Conservation (phyloP, 1,140 invertebrate genomes). For the Lepidostoma basale region DNA sequence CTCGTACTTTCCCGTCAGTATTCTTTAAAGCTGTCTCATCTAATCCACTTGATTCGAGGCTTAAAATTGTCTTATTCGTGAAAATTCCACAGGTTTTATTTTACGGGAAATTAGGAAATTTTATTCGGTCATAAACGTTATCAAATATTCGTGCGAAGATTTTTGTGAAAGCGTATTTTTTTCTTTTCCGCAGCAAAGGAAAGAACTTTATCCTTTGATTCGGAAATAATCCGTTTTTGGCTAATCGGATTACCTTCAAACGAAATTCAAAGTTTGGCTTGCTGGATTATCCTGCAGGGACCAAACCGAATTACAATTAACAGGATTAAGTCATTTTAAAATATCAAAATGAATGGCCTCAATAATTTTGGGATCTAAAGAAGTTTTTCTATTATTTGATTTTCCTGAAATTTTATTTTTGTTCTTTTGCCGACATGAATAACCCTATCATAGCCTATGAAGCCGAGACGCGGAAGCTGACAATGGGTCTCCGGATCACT, state of each 20-base stretch:
- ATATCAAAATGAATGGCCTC: not conserved
- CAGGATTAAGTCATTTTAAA: conserved; percentile 5
- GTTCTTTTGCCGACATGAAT: no score
- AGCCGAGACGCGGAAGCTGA: no score
- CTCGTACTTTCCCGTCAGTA: no score
- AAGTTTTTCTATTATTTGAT: not conserved
- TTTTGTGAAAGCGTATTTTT: not conserved
- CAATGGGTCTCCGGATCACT: no score
- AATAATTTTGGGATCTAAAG: not conserved
- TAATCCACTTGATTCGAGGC: not conserved
- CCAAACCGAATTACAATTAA: not conserved
- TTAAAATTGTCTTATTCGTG: not conserved
- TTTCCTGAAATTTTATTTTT: no score
- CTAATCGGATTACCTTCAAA: conserved; percentile 7
- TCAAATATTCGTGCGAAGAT: no score
- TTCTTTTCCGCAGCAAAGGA: no score
- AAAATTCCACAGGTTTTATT: no score
- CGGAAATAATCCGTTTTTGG: not conserved
- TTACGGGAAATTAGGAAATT: no score
- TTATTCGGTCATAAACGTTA: no score
- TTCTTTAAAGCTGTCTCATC: no score
- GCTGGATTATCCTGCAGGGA: not conserved
- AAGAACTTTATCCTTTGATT: not conserved
- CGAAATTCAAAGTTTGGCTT: not conserved
- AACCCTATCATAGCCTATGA: no score